Percentiles rank a stretch among this genome's conserved stretches.
Conservation (phyloP, 2,113 vertebrate genomes). For the Urocitellus parryii region DNA sequence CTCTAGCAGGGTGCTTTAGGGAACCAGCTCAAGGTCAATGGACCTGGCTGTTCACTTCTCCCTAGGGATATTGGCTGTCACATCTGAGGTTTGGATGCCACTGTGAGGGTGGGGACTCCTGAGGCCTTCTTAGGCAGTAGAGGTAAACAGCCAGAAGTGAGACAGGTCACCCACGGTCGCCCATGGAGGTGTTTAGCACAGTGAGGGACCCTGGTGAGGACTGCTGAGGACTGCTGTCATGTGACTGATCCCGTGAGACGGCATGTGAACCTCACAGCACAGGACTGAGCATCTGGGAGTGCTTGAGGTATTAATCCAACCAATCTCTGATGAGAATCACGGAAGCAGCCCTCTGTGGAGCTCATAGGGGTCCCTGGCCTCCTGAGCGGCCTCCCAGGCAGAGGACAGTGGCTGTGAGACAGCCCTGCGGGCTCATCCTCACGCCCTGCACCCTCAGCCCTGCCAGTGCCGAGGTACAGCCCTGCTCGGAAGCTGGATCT, state of each 20-base stretch:
- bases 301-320: background rate
- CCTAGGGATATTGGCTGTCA: background rate
- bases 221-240: rapidly evolving
- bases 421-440: background rate
- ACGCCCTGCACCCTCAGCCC: rapidly evolving
- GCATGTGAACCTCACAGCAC: rapidly evolving
- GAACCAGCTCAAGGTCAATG: background rate
- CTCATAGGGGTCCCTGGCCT: background rate
- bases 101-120: background rate
- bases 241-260: background rate
- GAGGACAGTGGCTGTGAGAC: background rate
- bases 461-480: background rate
- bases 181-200: rapidly evolving
- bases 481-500: background rate
- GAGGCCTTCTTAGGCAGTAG: background rate
- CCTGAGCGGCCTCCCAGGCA: background rate
- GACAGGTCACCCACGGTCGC: background rate
- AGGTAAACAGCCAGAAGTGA: background rate
- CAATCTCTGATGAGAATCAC: background rate
- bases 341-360: background rate
- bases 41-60: background rate
- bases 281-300: rapidly evolving
- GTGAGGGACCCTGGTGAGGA: rapidly evolving
- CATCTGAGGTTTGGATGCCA: background rate
- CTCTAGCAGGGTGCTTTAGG: background rate